Evolutionary conservation across 2,797 vertebrate species (phyloP).

Genomic region (Cossypha caffra): DNA sequence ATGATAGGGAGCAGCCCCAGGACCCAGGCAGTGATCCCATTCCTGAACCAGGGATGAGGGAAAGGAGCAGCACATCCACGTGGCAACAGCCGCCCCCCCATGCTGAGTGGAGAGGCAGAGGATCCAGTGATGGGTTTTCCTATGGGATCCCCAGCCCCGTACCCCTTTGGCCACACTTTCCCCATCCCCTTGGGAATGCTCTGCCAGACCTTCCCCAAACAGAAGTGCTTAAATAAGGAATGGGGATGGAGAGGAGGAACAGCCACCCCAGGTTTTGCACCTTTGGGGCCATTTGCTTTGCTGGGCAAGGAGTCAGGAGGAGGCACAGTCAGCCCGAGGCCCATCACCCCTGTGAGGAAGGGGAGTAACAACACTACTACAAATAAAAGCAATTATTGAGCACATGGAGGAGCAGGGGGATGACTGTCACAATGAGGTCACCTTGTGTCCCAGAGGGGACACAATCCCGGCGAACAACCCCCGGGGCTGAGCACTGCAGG

Average conservation of each 20-base stretch:
- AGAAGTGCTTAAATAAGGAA: not conserved
- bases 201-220: not conserved
- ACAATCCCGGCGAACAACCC: rapidly evolving
- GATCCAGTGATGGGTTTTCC: not conserved
- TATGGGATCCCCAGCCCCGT: rapidly evolving
- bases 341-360: not conserved
- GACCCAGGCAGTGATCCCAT: not conserved
- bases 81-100: rapidly evolving
- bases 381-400: not conserved
- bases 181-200: not conserved
- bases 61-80: not conserved
- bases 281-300: not conserved
- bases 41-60: not conserved
- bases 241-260: rapidly evolving
- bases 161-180: rapidly evolving
- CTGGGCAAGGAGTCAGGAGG: not conserved
- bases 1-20: not conserved
- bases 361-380: not conserved
- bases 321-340: rapidly evolving
- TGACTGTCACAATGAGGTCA: conserved; percentile 5
- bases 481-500: rapidly evolving
- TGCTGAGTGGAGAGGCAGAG: not conserved
- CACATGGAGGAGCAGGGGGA: not conserved
- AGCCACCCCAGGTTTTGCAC: not conserved
- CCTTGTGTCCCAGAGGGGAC: not conserved